Evolutionary conservation across 2,888 invertebrate species (phyloP).

Genomic region (Catonia carolina): DNA sequence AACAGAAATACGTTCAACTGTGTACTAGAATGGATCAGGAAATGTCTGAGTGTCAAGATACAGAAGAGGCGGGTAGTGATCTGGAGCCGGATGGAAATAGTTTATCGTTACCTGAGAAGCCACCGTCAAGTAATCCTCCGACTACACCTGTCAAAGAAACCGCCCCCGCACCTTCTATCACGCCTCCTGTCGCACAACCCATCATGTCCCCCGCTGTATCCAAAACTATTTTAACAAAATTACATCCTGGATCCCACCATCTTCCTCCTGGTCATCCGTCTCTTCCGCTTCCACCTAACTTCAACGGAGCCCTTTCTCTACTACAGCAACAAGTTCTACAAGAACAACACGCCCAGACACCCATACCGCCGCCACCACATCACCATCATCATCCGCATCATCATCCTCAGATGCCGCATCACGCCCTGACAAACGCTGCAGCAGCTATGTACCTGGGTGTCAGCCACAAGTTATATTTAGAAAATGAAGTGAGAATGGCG

Average conservation of each 20-base stretch:
- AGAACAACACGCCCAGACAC: constrained; percentile 40
- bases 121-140: constrained; percentile 30
- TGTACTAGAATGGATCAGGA: constrained; percentile 69
- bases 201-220: constrained; percentile 33
- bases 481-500: constrained; percentile 69
- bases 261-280: constrained; percentile 37
- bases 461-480: constrained; percentile 69
- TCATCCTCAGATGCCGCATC: constrained; percentile 39
- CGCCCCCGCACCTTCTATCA: constrained; percentile 45
- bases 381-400: constrained; percentile 41
- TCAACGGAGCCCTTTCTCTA: constrained; percentile 39
- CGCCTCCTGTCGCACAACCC: constrained; percentile 49
- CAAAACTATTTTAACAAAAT: constrained; percentile 58
- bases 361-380: constrained; percentile 34
- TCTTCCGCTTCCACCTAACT: constrained; percentile 34
- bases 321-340: constrained; percentile 43
- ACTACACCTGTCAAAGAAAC: constrained; percentile 36
- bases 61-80: constrained; percentile 67
- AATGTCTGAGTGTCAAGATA: constrained; percentile 48
- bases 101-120: constrained; percentile 47
- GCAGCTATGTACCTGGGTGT: constrained; percentile 68
- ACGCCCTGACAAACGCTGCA: constrained; percentile 42
- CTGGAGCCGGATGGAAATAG: constrained; percentile 49
- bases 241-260: constrained; percentile 47
- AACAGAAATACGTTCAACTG: constrained; percentile 81